Evolutionary conservation across 2,113 vertebrate genomes (phyloP).

Genomic region (Vanacampus margaritifer): DNA sequence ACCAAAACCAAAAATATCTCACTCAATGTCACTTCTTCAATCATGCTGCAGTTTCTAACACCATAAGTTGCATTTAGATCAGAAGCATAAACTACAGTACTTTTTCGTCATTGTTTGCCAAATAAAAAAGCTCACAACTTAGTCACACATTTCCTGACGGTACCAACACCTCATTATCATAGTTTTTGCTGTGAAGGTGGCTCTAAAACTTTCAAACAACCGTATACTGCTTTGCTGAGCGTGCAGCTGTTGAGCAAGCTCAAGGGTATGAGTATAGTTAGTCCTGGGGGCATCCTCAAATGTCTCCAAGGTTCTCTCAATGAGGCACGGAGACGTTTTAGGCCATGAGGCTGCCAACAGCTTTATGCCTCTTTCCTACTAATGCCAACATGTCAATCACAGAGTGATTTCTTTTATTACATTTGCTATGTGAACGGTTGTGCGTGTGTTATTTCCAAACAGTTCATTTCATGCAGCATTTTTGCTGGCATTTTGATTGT

Average conservation of each 20-base stretch:
- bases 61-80: background rate
- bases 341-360: conserved; percentile 36
- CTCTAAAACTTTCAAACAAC: conserved; percentile 45
- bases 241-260: conserved; percentile 55
- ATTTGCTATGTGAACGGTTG: background rate
- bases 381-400: conserved; percentile 48
- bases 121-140: conserved; percentile 31
- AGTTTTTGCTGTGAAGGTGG: conserved; percentile 19
- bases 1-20: background rate
- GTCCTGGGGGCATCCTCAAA: conserved; percentile 28
- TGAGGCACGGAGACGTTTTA: conserved; percentile 32
- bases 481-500: conserved; percentile 44
- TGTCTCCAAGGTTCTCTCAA: conserved; percentile 52
- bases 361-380: conserved; percentile 29
- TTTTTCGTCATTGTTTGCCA: conserved; percentile 11
- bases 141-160: conserved; percentile 38
- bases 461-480: conserved; percentile 2
- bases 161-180: conserved; percentile 37
- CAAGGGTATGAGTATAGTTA: conserved; percentile 39
- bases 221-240: conserved; percentile 31
- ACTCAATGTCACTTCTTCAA: background rate
- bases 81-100: background rate
- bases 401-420: conserved; percentile 13
- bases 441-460: conserved; percentile 1
- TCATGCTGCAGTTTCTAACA: background rate